A percentile compares a stretch with the other conserved stretches of the same genome.
Evolutionary conservation across 92 coral and sea anemone species (phyloP).

Genomic region (Porites cylindrica): DNA sequence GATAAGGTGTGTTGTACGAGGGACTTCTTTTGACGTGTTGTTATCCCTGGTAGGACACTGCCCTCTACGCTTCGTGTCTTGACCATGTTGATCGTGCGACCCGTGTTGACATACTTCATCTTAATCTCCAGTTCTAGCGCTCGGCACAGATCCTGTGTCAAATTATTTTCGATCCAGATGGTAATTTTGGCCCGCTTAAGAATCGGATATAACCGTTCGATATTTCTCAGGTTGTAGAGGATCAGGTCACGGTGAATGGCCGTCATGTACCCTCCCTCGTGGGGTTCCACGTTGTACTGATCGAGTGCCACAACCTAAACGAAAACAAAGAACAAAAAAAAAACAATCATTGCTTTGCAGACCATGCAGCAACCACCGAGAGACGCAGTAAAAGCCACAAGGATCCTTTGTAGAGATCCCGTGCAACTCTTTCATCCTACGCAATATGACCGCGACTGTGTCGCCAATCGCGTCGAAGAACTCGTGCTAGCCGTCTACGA

Average conservation of each 20-base stretch:
- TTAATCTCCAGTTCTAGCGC: slow-evolving; percentile 19
- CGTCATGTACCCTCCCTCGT: slow-evolving; percentile 10
- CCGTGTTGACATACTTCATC: not conserved
- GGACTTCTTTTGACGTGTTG: slow-evolving; percentile 5
- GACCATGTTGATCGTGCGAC: slow-evolving; percentile 13
- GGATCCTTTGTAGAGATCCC: slow-evolving; percentile 17
- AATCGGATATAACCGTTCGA: slow-evolving; percentile 5
- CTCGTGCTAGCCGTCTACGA: not conserved
- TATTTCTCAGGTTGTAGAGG: not conserved
- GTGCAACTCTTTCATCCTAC: slow-evolving; percentile 10
- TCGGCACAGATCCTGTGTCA: slow-evolving; percentile 19
- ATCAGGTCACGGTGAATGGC: slow-evolving; percentile 28
- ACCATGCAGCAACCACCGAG: not conserved
- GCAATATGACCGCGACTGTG: not conserved
- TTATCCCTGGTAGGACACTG: slow-evolving; percentile 4
- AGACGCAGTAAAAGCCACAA: not conserved
- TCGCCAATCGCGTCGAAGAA: not conserved
- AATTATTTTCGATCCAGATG: slow-evolving; percentile 26
- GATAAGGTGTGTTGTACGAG: slow-evolving; percentile 24
- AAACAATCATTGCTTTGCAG: too few species aligned
- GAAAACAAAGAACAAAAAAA: not conserved
- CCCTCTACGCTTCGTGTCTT: slow-evolving; percentile 15
- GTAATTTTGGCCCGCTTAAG: not conserved
- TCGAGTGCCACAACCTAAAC: slow-evolving; percentile 16
- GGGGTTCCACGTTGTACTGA: slow-evolving; percentile 24